Percentiles rank a stretch among this genome's conserved stretches.
Evolutionary conservation across 2,113 vertebrate genomes (phyloP).

Genomic region (Rissa tridactyla): DNA sequence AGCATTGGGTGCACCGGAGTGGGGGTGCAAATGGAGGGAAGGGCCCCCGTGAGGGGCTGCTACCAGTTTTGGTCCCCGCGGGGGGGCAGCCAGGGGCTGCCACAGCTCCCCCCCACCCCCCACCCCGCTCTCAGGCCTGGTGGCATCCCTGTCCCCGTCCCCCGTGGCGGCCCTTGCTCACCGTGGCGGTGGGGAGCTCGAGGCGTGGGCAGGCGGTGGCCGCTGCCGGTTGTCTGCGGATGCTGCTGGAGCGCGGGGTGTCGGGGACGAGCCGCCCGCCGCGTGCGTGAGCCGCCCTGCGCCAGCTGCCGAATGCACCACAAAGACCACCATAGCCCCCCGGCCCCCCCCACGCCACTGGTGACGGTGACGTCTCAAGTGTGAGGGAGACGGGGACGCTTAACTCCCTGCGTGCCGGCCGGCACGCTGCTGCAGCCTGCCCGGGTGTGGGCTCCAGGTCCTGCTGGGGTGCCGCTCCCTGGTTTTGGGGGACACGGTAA

Average conservation of each 20-base stretch:
- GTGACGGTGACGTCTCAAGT: constrained; percentile 68
- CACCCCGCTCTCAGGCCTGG: neutral
- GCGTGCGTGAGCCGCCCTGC: constrained; percentile 21
- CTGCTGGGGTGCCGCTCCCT: neutral
- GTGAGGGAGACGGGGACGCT: constrained; percentile 51
- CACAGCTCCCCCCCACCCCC: neutral
- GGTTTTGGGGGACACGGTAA: neutral
- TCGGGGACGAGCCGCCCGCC: neutral
- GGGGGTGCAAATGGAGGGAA: neutral
- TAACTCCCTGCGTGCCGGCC: constrained; percentile 57
- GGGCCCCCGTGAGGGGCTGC: neutral
- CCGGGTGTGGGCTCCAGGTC: neutral
- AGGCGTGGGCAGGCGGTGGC: neutral
- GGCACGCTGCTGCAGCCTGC: neutral
- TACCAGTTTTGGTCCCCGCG: neutral
- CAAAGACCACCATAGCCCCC: constrained; percentile 69
- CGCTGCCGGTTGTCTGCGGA: neutral
- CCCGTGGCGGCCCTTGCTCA: constrained; percentile 12
- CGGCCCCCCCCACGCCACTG: constrained; percentile 32
- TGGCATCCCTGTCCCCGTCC: neutral
- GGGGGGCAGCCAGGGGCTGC: neutral
- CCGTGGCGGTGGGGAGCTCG: neutral
- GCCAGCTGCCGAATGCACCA: constrained; percentile 55
- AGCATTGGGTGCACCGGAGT: neutral
- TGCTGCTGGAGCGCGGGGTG: neutral